Evolutionary conservation across 2,113 vertebrate genomes (phyloP).

Genomic region (Bubo scandiacus): DNA sequence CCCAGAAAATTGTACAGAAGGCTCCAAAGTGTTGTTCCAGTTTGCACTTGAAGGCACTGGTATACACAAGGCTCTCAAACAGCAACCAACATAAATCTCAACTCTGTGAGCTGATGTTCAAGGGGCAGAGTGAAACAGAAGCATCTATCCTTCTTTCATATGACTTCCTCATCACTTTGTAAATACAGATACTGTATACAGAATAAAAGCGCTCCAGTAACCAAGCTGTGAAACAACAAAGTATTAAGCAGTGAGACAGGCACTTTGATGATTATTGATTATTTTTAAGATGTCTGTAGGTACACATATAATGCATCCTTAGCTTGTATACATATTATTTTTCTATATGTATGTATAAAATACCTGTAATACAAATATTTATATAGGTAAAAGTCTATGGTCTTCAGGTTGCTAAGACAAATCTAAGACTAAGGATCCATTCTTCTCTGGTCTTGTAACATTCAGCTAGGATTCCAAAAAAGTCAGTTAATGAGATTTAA

Average conservation of each 20-base stretch:
- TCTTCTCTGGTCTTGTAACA: not conserved
- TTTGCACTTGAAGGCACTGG: not conserved
- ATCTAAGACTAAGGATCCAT: not conserved
- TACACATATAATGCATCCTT: not conserved
- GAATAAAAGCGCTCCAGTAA: not conserved
- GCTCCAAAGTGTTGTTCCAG: not conserved
- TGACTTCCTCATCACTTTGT: not conserved
- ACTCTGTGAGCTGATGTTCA: not conserved
- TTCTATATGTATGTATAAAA: not conserved
- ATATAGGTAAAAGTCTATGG: not conserved
- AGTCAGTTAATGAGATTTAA: not conserved
- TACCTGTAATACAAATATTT: not conserved
- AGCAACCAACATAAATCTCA: not conserved
- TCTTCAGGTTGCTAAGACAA: not conserved
- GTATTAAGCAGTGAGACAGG: not conserved
- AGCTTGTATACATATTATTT: not conserved
- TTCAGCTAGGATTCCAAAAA: not conserved
- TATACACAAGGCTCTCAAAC: not conserved
- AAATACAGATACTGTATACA: not conserved
- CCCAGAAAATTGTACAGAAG: not conserved
- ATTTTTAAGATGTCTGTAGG: not conserved
- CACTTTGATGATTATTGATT: not conserved
- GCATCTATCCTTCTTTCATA: not conserved
- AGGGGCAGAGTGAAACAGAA: not conserved
- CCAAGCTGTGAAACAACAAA: not conserved